phyloP scores from a whole-genome alignment of 2,113 vertebrate species.

The Callopanchax toddi region DNA sequence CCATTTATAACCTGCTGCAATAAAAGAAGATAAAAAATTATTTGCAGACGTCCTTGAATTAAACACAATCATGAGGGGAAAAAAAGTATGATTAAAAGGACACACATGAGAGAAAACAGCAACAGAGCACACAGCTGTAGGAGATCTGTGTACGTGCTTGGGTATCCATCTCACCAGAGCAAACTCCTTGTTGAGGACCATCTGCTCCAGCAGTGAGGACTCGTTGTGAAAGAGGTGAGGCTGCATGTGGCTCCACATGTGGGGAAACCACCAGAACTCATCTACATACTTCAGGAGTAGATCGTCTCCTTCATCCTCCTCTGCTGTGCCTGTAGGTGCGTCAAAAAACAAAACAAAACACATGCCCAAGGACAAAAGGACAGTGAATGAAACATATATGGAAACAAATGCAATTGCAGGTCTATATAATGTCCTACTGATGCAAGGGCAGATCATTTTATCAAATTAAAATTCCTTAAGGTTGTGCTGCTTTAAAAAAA shows the following conservation, averaged over 20 bases:
- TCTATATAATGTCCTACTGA: slow-evolving; percentile 5
- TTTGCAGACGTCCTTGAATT: slow-evolving; percentile 36
- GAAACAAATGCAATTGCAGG: slow-evolving; percentile 2
- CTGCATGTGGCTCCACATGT: slow-evolving; percentile 99
- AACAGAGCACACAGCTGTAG: slow-evolving; percentile 37
- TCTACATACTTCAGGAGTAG: slow-evolving; percentile 88
- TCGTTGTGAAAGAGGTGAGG: slow-evolving; percentile 98
- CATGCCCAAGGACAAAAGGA: slow-evolving; percentile 41
- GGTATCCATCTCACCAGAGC: slow-evolving; percentile 86
- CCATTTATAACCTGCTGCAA: slow-evolving; percentile 6
- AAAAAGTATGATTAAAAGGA: slow-evolving; percentile 46
- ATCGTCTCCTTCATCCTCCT: slow-evolving; percentile 94
- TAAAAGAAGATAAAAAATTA: slow-evolving; percentile 21
- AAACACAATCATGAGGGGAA: slow-evolving; percentile 31
- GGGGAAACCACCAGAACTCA: slow-evolving; percentile 99
- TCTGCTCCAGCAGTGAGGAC: slow-evolving; percentile 95
- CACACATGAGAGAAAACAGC: slow-evolving; percentile 26
- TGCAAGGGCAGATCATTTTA: not conserved
- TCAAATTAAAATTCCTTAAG: slow-evolving; percentile 20
- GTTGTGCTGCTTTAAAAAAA: slow-evolving; percentile 42
- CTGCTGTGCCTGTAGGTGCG: slow-evolving; percentile 82
- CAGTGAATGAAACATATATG: not conserved
- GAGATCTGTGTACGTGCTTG: slow-evolving; percentile 6
- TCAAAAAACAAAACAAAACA: not conserved
- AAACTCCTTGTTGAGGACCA: slow-evolving; percentile 99